Evolutionary conservation across 2,888 invertebrate species (phyloP), one percentile per base, ranked within the genome.

Genomic region (Parnassius mnemosyne): DNA sequence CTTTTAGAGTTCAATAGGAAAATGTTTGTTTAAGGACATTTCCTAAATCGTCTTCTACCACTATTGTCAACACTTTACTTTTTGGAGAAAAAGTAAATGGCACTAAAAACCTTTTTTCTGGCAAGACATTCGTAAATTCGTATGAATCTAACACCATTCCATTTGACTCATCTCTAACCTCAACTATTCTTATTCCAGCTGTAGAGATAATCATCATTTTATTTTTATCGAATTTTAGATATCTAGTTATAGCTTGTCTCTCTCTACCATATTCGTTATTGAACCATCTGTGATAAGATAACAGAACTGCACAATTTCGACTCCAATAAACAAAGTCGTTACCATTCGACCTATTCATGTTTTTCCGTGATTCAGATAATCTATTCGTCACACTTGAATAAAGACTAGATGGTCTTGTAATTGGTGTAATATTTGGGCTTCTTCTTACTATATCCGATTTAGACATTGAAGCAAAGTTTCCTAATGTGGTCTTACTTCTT

Each of bases 1-100:
- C 56, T 61, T 58, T 56, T 56, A 63, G 59, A 60, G 63, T 70
- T 79, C 79, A 92, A 78, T 92, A 92, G 9, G 93, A 92, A 83
- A 93, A 91, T 70, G 93, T 92, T 77, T 93, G 92, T 83, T 94
- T 95, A 65, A 95, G 84, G 68, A 95, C 93, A 77, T 94, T 94
- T 70, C 95, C 95, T 68, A 92, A 80, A 68, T 94, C 93, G 73
- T 95, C 95, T 82, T 94, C 94, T 51, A 94, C 94, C 60, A 95
- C 92, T 72, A 95, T 92, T 53, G 92, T 93, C 60, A 93, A 79
- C 65, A 87, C 88, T 82, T 85, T 89, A 62, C 83, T 87, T 79
- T 85, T 88, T 58, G 84, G 85, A 57, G 91, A 85, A 75, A 89
- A 88, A 46, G 92, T 92, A 77, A 92, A 91, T 10, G 93, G 93